Evolutionary conservation across 2,888 invertebrate genomes (phyloP), one percentile per base, ranked within the genome.

Genomic region (Leptothorax acervorum): DNA sequence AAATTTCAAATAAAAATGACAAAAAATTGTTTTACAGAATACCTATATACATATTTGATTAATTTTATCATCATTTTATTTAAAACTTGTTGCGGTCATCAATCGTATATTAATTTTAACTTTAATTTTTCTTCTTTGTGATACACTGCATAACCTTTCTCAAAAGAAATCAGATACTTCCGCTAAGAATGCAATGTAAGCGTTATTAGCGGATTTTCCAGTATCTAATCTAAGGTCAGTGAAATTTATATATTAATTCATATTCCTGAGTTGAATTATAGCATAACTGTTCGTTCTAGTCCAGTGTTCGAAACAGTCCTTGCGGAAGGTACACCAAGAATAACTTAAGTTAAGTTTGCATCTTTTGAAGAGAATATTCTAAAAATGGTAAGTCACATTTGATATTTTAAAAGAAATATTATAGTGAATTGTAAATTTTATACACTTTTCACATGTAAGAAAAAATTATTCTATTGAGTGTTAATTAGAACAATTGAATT

Each of bases 301-400:
- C n/a, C n/a, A 71, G 53, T 51, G 12, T 70, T 70, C 15, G 0
- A 35, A 15, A 39, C 51, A 55, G 23, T 71, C n/a, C 9, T 4
- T 55, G 23, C 0, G 23, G 23, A 23, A 23, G 23, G 11, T 39
- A 39, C 5, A 55, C 0, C 15, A 70, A 6, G 23, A 39, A 39
- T 3, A 55, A 23, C 6, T 39, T 39, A 55, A 42, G n/a, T n/a
- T n/a, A n/a, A 42, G 12, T 39, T 73, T 57, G 23, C 15, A 71
- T 15, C 8, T n/a, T 28, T 18, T 3, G 6, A 11, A 57, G 18
- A 73, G 18, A 57, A 11, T 3, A 57, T 55, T 57, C 11, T 15
- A 42, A 73, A 55, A 73, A 57, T 42, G 73, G 73, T 73, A 73
- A 3, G 73, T 1, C 2, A 42, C 11, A 23, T 55, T 55, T 57